Evolutionary conservation across 1,140 invertebrate genomes (phyloP).

Genomic region (Hypsibius dujardini): DNA sequence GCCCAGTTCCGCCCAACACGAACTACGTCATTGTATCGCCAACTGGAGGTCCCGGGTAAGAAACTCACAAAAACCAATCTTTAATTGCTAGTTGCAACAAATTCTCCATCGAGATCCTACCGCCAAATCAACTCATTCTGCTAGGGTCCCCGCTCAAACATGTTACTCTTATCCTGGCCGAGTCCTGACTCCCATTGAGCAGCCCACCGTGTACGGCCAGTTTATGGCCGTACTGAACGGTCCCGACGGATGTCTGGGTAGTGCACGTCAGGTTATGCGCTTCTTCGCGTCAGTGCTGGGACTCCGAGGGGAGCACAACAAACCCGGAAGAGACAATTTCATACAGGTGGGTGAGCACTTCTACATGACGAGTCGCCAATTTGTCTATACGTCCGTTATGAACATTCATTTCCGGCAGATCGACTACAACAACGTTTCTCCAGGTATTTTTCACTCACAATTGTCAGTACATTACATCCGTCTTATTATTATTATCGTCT

Average conservation of each 20-base stretch:
- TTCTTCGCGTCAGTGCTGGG: neutral
- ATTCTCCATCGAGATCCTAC: neutral
- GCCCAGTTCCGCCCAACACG: neutral
- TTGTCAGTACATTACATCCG: too few species aligned
- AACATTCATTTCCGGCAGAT: neutral
- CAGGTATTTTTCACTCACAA: neutral
- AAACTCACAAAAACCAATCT: too few species aligned
- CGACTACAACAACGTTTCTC: neutral
- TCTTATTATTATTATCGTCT: too few species aligned
- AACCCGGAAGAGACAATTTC: slow-evolving; percentile 10
- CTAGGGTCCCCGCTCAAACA: neutral
- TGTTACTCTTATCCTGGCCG: slow-evolving; percentile 9
- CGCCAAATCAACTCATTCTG: neutral
- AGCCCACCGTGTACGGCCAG: neutral
- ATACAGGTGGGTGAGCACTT: neutral
- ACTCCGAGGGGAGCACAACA: slow-evolving; percentile 10
- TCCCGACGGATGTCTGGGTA: slow-evolving; percentile 1
- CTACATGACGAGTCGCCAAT: too few species aligned
- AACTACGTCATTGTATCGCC: neutral
- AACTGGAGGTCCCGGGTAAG: slow-evolving; percentile 3
- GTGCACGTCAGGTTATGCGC: slow-evolving; percentile 11
- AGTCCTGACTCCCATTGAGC: neutral
- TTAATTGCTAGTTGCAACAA: neutral
- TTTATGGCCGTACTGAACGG: slow-evolving; percentile 7
- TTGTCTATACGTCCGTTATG: too few species aligned